Conservation (phyloP, 2,797 vertebrate genomes). For the Sarcoramphus papa region DNA sequence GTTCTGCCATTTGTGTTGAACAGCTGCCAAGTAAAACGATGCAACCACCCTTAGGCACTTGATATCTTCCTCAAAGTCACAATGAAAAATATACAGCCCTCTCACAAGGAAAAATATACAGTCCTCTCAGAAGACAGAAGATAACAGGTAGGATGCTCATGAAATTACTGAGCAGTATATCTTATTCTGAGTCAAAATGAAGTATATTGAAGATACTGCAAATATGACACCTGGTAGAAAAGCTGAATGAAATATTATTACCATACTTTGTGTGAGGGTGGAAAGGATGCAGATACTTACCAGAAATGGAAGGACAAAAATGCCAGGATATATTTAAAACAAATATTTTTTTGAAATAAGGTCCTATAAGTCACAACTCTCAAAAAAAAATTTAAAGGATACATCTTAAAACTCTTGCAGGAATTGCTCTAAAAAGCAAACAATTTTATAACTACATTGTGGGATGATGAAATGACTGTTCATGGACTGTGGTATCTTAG, state of each 20-base stretch:
- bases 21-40: not conserved
- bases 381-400: not conserved
- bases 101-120: not conserved
- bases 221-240: not conserved
- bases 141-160: not conserved
- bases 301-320: not conserved
- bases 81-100: not conserved
- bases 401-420: not conserved
- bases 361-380: not conserved
- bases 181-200: not conserved
- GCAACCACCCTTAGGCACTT: not conserved
- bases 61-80: not conserved
- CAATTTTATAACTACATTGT: not conserved
- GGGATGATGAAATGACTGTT: not conserved
- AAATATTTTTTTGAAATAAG: not conserved
- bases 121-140: not conserved
- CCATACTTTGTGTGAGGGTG: not conserved
- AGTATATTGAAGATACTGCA: not conserved
- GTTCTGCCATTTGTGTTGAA: not conserved
- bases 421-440: not conserved
- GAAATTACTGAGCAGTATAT: not conserved
- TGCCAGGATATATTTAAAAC: not conserved
- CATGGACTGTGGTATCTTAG: not conserved
- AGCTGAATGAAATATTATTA: not conserved
- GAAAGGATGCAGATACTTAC: not conserved